Base-by-base conservation (phyloP, 35 echinoderm and acorn worm genomes). In the Acanthaster planci region DNA sequence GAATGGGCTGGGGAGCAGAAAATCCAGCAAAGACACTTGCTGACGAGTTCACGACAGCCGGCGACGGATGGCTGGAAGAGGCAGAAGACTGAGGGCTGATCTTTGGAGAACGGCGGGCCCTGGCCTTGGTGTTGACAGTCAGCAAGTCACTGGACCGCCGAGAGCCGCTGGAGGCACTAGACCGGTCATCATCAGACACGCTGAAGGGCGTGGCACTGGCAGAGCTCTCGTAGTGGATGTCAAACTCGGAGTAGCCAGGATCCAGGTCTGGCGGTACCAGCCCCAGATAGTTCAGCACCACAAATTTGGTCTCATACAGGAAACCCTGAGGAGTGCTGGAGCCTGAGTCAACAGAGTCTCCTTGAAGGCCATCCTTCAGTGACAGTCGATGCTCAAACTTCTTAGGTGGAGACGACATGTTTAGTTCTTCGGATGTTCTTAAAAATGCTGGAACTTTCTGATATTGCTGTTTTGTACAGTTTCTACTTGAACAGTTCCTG, bases 271-370 rank as follows among this genome's bases (percentile, higher is more conserved):
- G 90, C 38, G 93, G 93, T 0, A 90, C 89, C 6, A 95, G 78
- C 6, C 93, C 93, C 0, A 95, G 78, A 39, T 87, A 95, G 59
- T 87, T 95, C 5, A 95, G 60, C 40, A 95, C 93, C 8, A 95
- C 93, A 76, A 91, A 91, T 78, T 95, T 95, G 17, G 93, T 95
- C 38, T 95, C 90, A 51, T 95, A 88, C n/a, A 90, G 68, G 80
- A 95, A 95, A 38, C 87, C 93, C 59, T 95, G 89, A 10, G 93
- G 93, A 22, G 93, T 95, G 44, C 87, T 79, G 7, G 76, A 31
- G 29, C 34, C 55, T 38, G 81, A 76, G 15, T 81, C 87, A 67
- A 83, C 82, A 30, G 8, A 78, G 50, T 37, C 56, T 52, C 40
- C 51, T 18, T 51, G 40, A 30, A 53, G 39, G 51, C 19, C 30